Evolutionary conservation across 2,797 vertebrate genomes (phyloP), one percentile per base, ranked within the genome.

Genomic region (Arctocebus calabarensis): DNA sequence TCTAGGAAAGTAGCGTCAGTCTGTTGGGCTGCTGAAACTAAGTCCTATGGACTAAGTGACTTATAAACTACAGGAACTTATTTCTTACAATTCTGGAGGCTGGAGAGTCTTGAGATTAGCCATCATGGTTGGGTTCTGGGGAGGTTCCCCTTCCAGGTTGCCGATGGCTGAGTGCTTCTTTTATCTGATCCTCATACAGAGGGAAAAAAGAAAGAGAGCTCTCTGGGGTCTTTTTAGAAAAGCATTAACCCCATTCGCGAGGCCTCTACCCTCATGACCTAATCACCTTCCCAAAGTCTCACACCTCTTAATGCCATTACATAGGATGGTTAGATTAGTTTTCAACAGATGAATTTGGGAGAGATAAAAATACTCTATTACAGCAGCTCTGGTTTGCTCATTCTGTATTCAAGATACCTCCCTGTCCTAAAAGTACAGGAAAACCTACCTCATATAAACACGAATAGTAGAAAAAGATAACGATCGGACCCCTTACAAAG

Each of bases 401-500:
- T 10, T 77, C 22, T 37, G 22, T 62, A 61, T 75, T 83, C 62
- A 70, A 71, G n/a, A 92, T 45, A 17, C 14, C 23, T 94, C 17
- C 14, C 22, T 94, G 64, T 92, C 12, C 23, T 82, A 83, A 88
- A 93, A 83, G 19, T 55, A 70, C 7, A 86, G n/a, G 37, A 86
- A 94, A 61, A 82, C 55, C 11, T 8, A 57, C 37, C 61, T 96
- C 10, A 52, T 88, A 95, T 82, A 89, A 94, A 88, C 12, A 66
- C 43, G 29, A 90, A 45, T 37, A 90, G 55, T 34, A 94, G 79
- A 64, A 85, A 75, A 84, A 37, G 34, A 70, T 78, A 22, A 5
- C 75, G 45, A 83, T 84, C 85, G 94, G 90, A 85, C 10, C 25
- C 27, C 78, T 95, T 92, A 74, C 84, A 94, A 78, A 37, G 34